Evolutionary conservation across 2,113 vertebrate species (phyloP), one percentile per base, ranked within the genome.

Genomic region (Forbesichthys papilliferus): DNA sequence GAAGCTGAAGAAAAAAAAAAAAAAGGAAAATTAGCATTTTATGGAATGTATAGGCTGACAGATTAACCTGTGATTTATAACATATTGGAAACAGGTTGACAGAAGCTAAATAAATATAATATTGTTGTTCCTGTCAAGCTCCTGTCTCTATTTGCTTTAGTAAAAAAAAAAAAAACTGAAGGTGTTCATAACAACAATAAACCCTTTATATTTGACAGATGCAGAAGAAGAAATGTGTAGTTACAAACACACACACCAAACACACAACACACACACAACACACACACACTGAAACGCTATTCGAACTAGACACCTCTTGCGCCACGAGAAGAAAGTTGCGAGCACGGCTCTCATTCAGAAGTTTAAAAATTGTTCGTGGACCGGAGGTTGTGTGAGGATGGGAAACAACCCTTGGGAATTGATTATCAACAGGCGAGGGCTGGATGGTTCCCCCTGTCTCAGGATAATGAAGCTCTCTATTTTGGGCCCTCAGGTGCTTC

Each of bases 381-480:
- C 48, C 48, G 6, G 74, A 75, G 82, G 76, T 84, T 77, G 77
- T 73, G 76, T 58, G 71, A 71, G 56, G 76, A 82, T 89, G 74
- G 75, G 73, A 63, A 78, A 80, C 77, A 76, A 85, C 86, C 84
- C 67, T 67, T 79, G 87, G 86, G 88, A 90, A 79, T 80, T 81
- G 81, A 84, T 81, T 75, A 87, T 88, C 88, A 89, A 81, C 89
- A 86, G 82, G 75, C 86, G 53, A 73, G 70, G 73, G 73, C 73
- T 66, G 77, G 61, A 80, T 75, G 73, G 65, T 56, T 78, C 66
- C 67, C 74, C 67, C 73, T 42, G 42, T 73, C 74, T 83, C 3
- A 69, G 81, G 78, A 89, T 90, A 90, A 92, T 88, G 84, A 90
- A 87, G 76, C 83, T 52, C 72, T 75, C 82, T 91, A 90, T 92